Percentiles rank a stretch among this genome's conserved stretches.
phyloP scores from a whole-genome alignment of 2,888 invertebrate genomes.

The Notodonta ziczac region DNA sequence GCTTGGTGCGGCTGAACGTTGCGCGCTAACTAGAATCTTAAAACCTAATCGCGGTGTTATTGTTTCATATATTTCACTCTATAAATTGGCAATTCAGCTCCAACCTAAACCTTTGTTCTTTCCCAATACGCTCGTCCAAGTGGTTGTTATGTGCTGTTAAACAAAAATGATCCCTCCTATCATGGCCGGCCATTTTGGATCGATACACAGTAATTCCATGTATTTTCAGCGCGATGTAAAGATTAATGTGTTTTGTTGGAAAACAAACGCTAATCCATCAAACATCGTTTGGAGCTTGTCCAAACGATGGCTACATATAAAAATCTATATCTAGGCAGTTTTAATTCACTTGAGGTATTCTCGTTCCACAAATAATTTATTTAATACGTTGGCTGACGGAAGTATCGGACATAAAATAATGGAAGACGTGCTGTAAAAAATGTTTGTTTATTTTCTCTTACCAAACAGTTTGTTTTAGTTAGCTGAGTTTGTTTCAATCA shows the following conservation, averaged over 20 bases:
- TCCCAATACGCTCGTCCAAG: background rate
- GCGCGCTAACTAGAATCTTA: conserved; percentile 33
- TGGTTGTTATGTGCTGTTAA: too few species aligned
- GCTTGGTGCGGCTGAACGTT: conserved; percentile 33
- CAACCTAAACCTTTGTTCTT: background rate
- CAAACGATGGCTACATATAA: conserved; percentile 43
- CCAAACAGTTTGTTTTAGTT: background rate
- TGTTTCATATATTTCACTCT: conserved; percentile 16
- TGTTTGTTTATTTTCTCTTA: background rate
- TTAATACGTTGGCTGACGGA: background rate
- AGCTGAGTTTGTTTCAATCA: too few species aligned
- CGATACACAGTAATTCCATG: conserved; percentile 26
- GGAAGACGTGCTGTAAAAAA: background rate
- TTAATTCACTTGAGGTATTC: conserved; percentile 35
- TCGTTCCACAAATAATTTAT: conserved; percentile 31
- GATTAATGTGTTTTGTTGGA: conserved; percentile 55
- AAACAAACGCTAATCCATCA: conserved; percentile 54
- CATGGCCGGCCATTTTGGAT: conserved; percentile 5
- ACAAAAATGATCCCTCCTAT: too few species aligned
- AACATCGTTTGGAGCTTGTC: conserved; percentile 52
- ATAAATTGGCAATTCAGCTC: conserved; percentile 9
- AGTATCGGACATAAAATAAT: background rate
- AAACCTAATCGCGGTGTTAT: conserved; percentile 26
- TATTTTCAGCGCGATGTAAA: conserved; percentile 36
- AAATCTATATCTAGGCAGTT: conserved; percentile 36